Evolutionary conservation across 1,140 invertebrate species (phyloP).

Genomic region (Cardiocondyla obscurior): DNA sequence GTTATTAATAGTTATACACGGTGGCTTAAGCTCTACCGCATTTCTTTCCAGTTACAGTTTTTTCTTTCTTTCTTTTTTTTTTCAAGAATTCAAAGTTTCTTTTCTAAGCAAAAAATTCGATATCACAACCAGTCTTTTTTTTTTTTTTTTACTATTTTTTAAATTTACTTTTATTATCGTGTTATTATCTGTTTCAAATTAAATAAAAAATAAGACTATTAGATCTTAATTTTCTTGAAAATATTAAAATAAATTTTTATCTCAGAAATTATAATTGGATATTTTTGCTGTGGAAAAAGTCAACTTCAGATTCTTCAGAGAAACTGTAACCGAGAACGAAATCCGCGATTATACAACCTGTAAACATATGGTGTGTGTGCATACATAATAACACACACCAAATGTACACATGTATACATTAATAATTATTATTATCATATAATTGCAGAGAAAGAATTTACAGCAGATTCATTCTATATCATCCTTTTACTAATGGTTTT

Average conservation of each 20-base stretch:
- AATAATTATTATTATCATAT: slow-evolving; percentile 71
- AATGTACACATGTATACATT: slow-evolving; percentile 23
- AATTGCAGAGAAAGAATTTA: slow-evolving; percentile 78
- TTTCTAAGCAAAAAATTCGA: slow-evolving; percentile 4
- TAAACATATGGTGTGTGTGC: slow-evolving; percentile 21
- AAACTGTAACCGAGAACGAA: slow-evolving; percentile 37
- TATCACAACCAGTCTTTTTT: neutral
- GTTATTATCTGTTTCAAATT: neutral
- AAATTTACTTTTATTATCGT: neutral
- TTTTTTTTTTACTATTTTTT: neutral
- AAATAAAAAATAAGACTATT: neutral
- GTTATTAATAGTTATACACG: slow-evolving; percentile 35
- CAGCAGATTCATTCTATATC: slow-evolving; percentile 76
- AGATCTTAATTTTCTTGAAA: neutral
- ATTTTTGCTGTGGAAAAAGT: neutral
- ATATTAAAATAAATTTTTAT: neutral
- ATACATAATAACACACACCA: slow-evolving; percentile 25
- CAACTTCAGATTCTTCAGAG: slow-evolving; percentile 3
- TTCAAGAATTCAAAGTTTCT: neutral
- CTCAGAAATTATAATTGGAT: neutral
- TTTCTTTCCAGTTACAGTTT: slow-evolving; percentile 13
- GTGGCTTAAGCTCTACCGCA: slow-evolving; percentile 34
- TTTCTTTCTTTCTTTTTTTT: too few relatives aligned
- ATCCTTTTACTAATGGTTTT: slow-evolving; percentile 73
- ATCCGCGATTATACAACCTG: slow-evolving; percentile 41